Evolutionary conservation across 1,140 invertebrate genomes (phyloP).

Genomic region (Cylas formicarius): DNA sequence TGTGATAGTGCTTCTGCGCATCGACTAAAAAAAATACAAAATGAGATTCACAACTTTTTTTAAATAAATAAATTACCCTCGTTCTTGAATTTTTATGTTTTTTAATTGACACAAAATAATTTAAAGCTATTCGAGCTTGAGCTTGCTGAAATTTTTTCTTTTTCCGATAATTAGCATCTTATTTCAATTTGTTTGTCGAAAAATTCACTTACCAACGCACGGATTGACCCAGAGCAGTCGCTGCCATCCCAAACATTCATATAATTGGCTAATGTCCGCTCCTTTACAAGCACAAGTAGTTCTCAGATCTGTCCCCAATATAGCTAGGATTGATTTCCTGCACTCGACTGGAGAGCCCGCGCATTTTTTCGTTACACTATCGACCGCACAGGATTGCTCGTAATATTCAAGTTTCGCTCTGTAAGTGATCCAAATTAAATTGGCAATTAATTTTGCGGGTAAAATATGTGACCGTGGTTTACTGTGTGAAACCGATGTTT

Average conservation of each 20-base stretch:
- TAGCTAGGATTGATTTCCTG: constrained; percentile 72
- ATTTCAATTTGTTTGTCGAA: not conserved
- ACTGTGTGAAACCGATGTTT: no score
- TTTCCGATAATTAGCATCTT: no score
- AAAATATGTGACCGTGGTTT: no score
- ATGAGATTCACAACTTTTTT: no score
- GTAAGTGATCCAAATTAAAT: no score
- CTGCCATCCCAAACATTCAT: constrained; percentile 84
- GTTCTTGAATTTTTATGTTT: no score
- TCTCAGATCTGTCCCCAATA: constrained; percentile 75
- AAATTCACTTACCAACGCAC: constrained; percentile 74
- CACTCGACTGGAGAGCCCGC: constrained; percentile 76
- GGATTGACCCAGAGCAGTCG: constrained; percentile 85
- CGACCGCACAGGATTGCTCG: constrained; percentile 83
- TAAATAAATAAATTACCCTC: no score
- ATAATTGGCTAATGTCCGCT: constrained; percentile 70
- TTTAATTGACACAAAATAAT: no score
- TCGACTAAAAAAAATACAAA: constrained; percentile 67
- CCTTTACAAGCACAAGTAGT: constrained; percentile 79
- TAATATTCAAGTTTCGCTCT: constrained; percentile 76
- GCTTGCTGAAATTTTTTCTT: no score
- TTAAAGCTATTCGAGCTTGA: no score
- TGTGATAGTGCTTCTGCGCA: constrained; percentile 81
- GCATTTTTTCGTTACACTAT: constrained; percentile 79
- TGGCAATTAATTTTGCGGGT: no score